These are phyloP conservation scores for Lophius piscatorius DNA, from an alignment of 2,113 vertebrate species.

Conservation along the genomic window DNA sequence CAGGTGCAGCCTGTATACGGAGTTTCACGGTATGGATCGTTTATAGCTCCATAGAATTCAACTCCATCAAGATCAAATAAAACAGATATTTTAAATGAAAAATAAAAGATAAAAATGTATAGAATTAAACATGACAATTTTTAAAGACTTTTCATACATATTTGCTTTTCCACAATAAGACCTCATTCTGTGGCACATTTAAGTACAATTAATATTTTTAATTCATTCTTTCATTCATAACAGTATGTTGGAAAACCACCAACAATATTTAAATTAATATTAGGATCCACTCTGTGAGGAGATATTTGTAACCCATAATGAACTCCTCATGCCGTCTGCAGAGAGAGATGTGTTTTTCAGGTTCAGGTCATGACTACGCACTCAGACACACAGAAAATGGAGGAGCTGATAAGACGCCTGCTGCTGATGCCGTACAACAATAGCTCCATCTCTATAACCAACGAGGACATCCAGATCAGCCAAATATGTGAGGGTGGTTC, in stretches of 20 bases:
- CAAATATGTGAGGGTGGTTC: conserved; percentile 69
- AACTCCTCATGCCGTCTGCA: conserved; percentile 23
- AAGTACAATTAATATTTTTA: no score
- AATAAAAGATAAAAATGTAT: not conserved
- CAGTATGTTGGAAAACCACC: no score
- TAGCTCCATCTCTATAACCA: conserved; percentile 37
- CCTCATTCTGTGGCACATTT: not conserved
- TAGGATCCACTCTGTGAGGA: not conserved
- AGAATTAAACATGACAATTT: not conserved
- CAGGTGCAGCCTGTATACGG: conserved; percentile 21
- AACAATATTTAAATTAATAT: no score
- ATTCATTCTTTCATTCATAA: not conserved
- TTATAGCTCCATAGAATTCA: not conserved
- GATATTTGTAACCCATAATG: not conserved
- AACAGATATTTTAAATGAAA: not conserved
- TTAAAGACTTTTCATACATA: not conserved
- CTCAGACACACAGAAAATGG: conserved; percentile 43
- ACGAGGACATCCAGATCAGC: conserved; percentile 63
- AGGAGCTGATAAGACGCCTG: conserved; percentile 38
- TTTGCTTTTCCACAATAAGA: conserved; percentile 7
- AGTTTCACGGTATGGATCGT: conserved; percentile 50
- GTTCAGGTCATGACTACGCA: conserved; percentile 54
- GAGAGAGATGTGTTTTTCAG: conserved; percentile 74
- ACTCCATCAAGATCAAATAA: not conserved
- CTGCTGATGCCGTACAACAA: conserved; percentile 54